A percentile compares a stretch with the other conserved stretches of the same genome.
Conservation (phyloP, 92 coral and sea anemone genomes). For the Phymanthus crucifer region DNA sequence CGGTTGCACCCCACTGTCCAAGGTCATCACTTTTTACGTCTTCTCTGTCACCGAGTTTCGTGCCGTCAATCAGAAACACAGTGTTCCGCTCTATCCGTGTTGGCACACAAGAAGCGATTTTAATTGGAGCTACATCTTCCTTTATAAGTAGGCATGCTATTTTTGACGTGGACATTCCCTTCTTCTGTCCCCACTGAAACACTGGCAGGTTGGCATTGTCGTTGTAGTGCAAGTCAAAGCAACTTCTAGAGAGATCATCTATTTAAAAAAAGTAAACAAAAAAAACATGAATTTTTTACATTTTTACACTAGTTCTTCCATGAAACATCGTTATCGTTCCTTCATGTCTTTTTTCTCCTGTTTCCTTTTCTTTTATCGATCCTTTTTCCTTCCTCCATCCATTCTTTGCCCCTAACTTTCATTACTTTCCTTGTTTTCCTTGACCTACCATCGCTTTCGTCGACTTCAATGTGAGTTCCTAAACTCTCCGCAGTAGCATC, state of each 20-base stretch:
- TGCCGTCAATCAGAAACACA: constrained; percentile 46
- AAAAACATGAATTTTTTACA: neutral
- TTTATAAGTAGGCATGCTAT: constrained; percentile 48
- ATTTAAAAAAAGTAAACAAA: constrained; percentile 17
- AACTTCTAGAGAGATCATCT: constrained; percentile 37
- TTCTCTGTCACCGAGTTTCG: constrained; percentile 20
- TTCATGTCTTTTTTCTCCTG: too few relatives aligned
- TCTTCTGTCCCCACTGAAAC: constrained; percentile 47
- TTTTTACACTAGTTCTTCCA: neutral
- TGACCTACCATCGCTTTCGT: too few relatives aligned
- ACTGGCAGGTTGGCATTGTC: too few relatives aligned
- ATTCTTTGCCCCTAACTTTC: too few relatives aligned
- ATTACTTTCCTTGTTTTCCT: too few relatives aligned
- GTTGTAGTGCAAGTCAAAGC: too few relatives aligned
- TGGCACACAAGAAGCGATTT: constrained; percentile 44
- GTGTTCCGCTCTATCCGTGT: constrained; percentile 37
- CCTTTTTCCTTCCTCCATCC: too few relatives aligned
- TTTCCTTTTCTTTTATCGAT: too few relatives aligned
- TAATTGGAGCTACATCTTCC: constrained; percentile 14
- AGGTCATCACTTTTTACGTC: constrained; percentile 45
- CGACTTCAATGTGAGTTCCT: too few relatives aligned
- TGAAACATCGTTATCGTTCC: neutral
- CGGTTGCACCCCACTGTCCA: constrained; percentile 60
- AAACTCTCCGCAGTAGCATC: too few relatives aligned
- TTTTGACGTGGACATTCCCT: constrained; percentile 46